Evolutionary conservation across 2,888 invertebrate genomes (phyloP), one percentile per base, ranked within the genome.

Genomic region (Aromia moschata): DNA sequence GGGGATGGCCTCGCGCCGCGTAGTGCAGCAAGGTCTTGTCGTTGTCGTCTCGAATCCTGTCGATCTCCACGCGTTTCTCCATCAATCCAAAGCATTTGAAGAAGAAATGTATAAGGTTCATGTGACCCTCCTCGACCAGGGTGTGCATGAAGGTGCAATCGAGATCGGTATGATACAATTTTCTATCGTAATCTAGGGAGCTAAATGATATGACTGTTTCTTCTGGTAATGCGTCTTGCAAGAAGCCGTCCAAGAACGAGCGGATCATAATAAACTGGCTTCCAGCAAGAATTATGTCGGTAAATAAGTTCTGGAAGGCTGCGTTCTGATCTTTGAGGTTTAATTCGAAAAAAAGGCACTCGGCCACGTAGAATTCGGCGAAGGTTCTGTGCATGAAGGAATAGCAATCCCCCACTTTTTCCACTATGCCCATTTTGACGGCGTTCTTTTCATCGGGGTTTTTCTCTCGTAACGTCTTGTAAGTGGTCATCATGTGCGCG

Each of bases 301-400:
- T 45, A 1, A 40, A 16, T n/a, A 58, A 44, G 7, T 45, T 18
- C 16, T 45, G 44, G 3, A 47, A 47, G 0, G 12, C 17, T 14
- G 4, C 2, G 20, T 44, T 45, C 2, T 17, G 15, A 11, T 12
- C 18, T 20, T 45, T 40, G 17, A 17, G 11, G 17, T 17, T 5
- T 14, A 47, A 31, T 31, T 46, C 45, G 11, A 52, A 37, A 3
- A 58, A 2, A 1, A 47, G 17, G 9, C 37, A 47, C 12, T 30
- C 25, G 17, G 41, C 40, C 7, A 37, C 46, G 38, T 33, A 30
- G 33, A 51, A 45, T 40, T 52, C 45, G 31, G 52, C 14, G 45
- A 52, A 41, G 17, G 52, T 44, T 15, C 57, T 18, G 18, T 52
- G 31, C 17, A 51, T 20, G 40, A 45, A 46, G 18, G 40, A 18